Evolutionary conservation across 2,113 vertebrate genomes (phyloP), one percentile per base, ranked within the genome.

Genomic region (Clarias macrocephalus): DNA sequence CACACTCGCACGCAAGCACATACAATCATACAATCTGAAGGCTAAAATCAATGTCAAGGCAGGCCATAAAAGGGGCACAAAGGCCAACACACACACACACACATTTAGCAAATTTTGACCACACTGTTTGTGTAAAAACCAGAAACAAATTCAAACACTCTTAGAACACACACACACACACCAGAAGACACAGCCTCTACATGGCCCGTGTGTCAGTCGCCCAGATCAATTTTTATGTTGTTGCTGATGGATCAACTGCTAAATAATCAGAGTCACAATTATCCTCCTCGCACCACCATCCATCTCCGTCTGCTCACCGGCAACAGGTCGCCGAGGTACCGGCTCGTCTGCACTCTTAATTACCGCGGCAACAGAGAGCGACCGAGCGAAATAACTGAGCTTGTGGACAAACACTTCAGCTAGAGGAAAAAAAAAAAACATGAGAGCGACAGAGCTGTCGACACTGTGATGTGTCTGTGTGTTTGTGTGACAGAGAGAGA

Each of bases 191-290:
- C 52, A 88, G 66, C 18, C 12, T 84, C 56, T 66, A 85, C 82
- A 86, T 42, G 21, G 81, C 33, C 68, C 6, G 21, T 21, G 80
- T 52, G 52, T 80, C 63, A 77, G 57, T 76, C 28, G 19, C 37
- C 54, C 73, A 68, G 82, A 89, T 91, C 89, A 86, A 89, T 89
- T n/a, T 90, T 89, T 86, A 89, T 89, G 88, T 86, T 88, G 66
- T 88, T 89, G 87, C 76, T 89, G 87, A 90, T 80, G 60, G 89
- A 89, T 89, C 84, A 89, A 86, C 89, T 90, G 86, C 80, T 82
- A 88, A 88, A 91, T 89, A 90, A 91, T 90, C 82, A 88, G 88
- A 85, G 72, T 85, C 77, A 86, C 89, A 83, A 88, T 90, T 88
- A 89, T 85, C 89, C 77, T 56, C 19, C 52, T 12, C 30, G 33